Base-by-base conservation (phyloP, 1,140 invertebrate species). In the Anoplophora glabripennis region DNA sequence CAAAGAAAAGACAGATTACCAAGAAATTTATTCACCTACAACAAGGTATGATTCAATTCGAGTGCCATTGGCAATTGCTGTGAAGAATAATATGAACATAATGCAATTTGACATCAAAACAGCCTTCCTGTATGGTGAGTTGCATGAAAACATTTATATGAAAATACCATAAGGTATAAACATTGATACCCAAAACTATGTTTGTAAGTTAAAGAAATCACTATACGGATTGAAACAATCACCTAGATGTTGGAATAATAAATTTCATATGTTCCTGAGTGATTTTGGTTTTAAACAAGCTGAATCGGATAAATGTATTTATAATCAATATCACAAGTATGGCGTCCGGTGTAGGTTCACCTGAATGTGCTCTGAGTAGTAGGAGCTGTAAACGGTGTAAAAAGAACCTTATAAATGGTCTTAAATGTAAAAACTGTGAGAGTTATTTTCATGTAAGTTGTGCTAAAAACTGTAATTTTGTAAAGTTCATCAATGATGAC, bases 71-170 rank as follows among this genome's bases (percentile, higher is more conserved):
- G 64, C 72, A 2, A 42, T 77, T 59, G 63, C 74, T 57, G 69
- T 52, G 49, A 53, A 72, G 68, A 68, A 62, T 61, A 60, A 71
- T 67, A 53, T 75, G 49, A 41, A 70, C 35, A 56, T 73, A 21
- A 44, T 66, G 52, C 72, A 77, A n/a, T 66, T 75, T 57, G 77
- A 79, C 62, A 67, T 72, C 0, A 71, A 69, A 41, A 74, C 73
- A 15, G 78, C 78, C 0, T 80, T 76, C 63, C 68, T 76, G 59
- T 72, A 79, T 67, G 78, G 71, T 11, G 59, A 67, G 38, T 67
- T 76, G 36, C 61, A 76, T 11, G 76, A 80, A 64, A 63, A 64
- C 7, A 65, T 79, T 11, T 80, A 66, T 68, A 77, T 79, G 72
- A 61, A 64, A 42, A 73, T 63, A 68, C 76, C 76, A 44, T 60